Evolutionary conservation across 1,140 invertebrate genomes (phyloP), one percentile per base, ranked within the genome.

Genomic region (Ceratitis capitata): DNA sequence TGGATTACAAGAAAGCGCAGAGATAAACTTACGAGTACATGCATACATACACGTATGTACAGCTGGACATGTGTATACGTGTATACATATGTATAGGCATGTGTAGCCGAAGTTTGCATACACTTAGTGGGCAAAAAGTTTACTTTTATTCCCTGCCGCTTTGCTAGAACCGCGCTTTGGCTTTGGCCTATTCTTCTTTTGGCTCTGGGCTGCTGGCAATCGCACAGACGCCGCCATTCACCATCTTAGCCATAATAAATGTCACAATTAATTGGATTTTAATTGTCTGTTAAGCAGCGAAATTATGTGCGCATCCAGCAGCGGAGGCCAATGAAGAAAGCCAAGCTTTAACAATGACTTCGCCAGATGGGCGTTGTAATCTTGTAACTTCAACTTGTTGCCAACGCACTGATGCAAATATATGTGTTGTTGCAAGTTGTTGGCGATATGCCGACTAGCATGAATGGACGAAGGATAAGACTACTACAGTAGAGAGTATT

Each of bases 251-350:
- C 83, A 85, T 85, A 86, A 85, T 86, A 86, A 86, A 86, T 82
- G 86, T 86, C 86, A 85, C 84, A 86, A 84, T 85, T 86, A 86
- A 86, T 85, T 86, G 86, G 84, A 86, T 86, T 85, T 86, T 85
- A 86, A 85, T 86, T 86, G 86, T 85, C 86, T 86, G 84, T 86
- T 85, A 86, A 86, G 86, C 86, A 84, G 49, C 82, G 86, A 85
- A 85, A 84, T 84, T 86, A 86, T 83, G 86, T 83, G 49, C 78
- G 78, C 69, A 78, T 39, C 69, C 69, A 35, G 61, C 32, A 78
- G 83, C 69, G 45, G 69, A 9, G 45, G 83, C 64, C 49, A 82
- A 85, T 23, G 29, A 58, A 56, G 45, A 26, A n/a, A n/a, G 7
- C n/a, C 45, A 42, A 1, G 12, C 23, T 32, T 82, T 3, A n/a